Conservation (phyloP, 1,140 invertebrate genomes). For the Drosophila malerkotliana region DNA sequence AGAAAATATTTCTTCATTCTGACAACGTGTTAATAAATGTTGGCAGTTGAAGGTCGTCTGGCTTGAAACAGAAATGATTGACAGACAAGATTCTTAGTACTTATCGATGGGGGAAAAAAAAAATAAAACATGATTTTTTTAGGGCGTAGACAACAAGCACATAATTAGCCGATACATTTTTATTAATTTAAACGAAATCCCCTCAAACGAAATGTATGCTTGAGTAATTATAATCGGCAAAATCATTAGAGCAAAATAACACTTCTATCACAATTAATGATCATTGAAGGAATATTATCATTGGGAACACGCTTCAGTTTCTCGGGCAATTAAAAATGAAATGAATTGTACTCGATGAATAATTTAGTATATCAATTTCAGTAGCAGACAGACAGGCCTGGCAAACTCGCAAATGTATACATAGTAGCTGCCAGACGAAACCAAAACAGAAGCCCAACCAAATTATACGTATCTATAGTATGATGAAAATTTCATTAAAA, state of each 20-base stretch:
- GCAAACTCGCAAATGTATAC: not conserved
- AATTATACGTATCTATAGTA: conserved; percentile 28
- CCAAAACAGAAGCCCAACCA: conserved; percentile 38
- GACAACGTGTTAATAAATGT: conserved; percentile 53
- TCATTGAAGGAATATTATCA: conserved; percentile 22
- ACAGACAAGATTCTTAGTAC: conserved; percentile 12
- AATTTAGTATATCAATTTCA: conserved; percentile 51
- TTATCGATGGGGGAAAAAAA: conserved; percentile 30
- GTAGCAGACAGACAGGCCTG: conserved; percentile 27
- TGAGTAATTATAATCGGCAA: conserved; percentile 4
- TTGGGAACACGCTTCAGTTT: conserved; percentile 32
- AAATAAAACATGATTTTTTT: not conserved
- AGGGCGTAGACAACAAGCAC: not conserved
- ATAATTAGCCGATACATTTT: conserved; percentile 1
- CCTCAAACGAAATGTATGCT: conserved; percentile 2
- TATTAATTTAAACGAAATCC: conserved; percentile 10
- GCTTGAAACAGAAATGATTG: conserved; percentile 7
- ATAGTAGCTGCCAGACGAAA: not conserved
- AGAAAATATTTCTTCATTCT: conserved; percentile 32
- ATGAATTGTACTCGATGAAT: conserved; percentile 51
- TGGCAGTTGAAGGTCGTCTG: conserved; percentile 47
- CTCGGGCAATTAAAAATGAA: conserved; percentile 47
- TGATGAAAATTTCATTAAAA: conserved; percentile 74
- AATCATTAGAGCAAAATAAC: conserved; percentile 25
- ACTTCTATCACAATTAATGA: conserved; percentile 13